Percentiles rank a stretch among this genome's conserved stretches.
phyloP scores from a whole-genome alignment of 30 jellyfish, hydroid and myxozoan genomes.

The Aurelia sp. region DNA sequence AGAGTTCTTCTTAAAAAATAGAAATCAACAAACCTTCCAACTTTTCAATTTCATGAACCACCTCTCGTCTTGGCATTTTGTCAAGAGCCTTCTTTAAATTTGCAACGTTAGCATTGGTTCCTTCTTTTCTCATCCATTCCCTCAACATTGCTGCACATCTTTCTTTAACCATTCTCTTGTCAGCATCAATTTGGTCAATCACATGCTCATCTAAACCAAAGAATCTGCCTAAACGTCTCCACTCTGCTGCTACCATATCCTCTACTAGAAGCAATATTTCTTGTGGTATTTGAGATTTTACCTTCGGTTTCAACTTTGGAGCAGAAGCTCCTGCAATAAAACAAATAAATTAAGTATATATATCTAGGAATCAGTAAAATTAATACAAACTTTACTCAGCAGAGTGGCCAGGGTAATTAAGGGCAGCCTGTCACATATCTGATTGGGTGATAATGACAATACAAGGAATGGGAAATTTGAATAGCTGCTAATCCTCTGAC shows the following conservation, averaged over 20 bases:
- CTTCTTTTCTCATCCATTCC: slow-evolving; percentile 8
- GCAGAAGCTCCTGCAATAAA: neutral
- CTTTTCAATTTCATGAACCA: slow-evolving; percentile 3
- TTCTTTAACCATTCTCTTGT: neutral
- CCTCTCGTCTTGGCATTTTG: slow-evolving; percentile 31
- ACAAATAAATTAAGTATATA: no score
- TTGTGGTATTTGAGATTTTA: neutral
- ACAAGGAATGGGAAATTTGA: no score
- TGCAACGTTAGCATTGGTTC: neutral
- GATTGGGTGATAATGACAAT: no score
- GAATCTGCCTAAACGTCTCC: slow-evolving; percentile 49
- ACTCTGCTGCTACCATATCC: slow-evolving; percentile 37
- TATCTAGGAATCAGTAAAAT: no score
- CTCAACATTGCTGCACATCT: slow-evolving; percentile 1
- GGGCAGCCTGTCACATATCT: no score
- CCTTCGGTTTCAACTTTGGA: neutral
- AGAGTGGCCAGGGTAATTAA: no score
- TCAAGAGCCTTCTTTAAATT: slow-evolving; percentile 6
- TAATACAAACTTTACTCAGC: no score
- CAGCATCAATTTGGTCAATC: slow-evolving; percentile 26
- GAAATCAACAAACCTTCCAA: slow-evolving; percentile 3
- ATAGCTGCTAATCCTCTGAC: no score
- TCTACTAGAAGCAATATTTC: slow-evolving; percentile 3
- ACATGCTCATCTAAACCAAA: slow-evolving; percentile 11
- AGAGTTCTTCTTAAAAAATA: no score